Evolutionary conservation across 1,140 invertebrate species (phyloP).

Genomic region (Rhopalosiphum padi): DNA sequence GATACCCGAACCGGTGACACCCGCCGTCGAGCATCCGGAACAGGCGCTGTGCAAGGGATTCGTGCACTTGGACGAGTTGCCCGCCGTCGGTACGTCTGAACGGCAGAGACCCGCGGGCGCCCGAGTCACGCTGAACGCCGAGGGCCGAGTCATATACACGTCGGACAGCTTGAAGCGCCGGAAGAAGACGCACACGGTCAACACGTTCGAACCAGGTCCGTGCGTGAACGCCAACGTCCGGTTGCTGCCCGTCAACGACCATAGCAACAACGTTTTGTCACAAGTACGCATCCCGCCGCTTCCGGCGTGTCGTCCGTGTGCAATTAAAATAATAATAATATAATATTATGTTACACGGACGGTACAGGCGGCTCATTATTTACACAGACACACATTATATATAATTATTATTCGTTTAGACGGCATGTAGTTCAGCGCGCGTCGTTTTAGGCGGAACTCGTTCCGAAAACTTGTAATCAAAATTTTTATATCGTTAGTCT

Average conservation of each 20-base stretch:
- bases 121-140: constrained; percentile 83
- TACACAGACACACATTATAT: neutral
- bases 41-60: constrained; percentile 66
- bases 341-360: neutral
- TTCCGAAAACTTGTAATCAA: no score
- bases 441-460: neutral
- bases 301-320: neutral
- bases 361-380: neutral
- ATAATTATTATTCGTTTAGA: neutral
- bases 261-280: neutral
- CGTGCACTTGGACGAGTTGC: constrained; percentile 62
- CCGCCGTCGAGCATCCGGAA: constrained; percentile 65
- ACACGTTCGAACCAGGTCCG: constrained; percentile 77
- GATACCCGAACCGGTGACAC: constrained; percentile 68
- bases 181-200: constrained; percentile 82
- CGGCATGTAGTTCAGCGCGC: neutral
- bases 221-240: constrained; percentile 58
- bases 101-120: constrained; percentile 70
- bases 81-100: constrained; percentile 63
- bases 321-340: neutral
- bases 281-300: neutral
- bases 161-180: constrained; percentile 84
- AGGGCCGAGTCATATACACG: constrained; percentile 88
- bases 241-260: neutral
- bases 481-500: no score